Evolutionary conservation across 1,140 invertebrate species (phyloP), one percentile per base, ranked within the genome.

Genomic region (Battus philenor): DNA sequence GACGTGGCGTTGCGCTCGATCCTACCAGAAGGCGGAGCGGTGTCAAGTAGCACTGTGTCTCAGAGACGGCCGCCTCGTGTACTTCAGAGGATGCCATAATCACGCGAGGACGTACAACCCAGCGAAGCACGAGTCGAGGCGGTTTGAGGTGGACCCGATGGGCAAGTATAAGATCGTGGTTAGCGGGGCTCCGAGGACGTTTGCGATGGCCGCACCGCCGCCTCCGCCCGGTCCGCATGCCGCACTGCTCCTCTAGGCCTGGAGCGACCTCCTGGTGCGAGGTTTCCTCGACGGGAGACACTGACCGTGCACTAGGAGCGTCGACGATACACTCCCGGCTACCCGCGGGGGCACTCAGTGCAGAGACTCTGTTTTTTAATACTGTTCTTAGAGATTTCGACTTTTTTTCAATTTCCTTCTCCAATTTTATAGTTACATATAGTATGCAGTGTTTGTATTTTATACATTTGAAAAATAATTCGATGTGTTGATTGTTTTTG

Each of bases 141-240:
- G 72, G 30, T 86, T 86, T 49, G 66, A 85, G 54, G 83, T 87
- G 46, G 85, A 87, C 38, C 83, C 80, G 0, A 71, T 78, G 64
- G 85, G 85, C 47, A 87, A 87, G 68, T 87, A 87, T 57, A 87
- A 87, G 64, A 87, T 87, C 13, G 75, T 82, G 33, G 58, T 69
- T 10, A 66, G 65, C 26, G 51, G 63, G n/a, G 58, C 62, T 12
- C 60, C 68, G 1, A 51, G 68, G 11, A 47, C 54, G 10, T 46
- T 48, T 4, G 52, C 48, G 30, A 47, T 54, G 10, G 52, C 63
- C 2, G 55, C 72, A 1, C 54, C 54, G 1, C 44, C 51, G 13
- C 57, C 69, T 31, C 67, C 74, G 0, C 46, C 71, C n/a, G 54
- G 69, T 4, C 75, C 77, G 0, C 80, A 73, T 26, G 72, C 78